Base-by-base conservation (phyloP, 1,140 invertebrate species). In the Brachionus calyciflorus region DNA sequence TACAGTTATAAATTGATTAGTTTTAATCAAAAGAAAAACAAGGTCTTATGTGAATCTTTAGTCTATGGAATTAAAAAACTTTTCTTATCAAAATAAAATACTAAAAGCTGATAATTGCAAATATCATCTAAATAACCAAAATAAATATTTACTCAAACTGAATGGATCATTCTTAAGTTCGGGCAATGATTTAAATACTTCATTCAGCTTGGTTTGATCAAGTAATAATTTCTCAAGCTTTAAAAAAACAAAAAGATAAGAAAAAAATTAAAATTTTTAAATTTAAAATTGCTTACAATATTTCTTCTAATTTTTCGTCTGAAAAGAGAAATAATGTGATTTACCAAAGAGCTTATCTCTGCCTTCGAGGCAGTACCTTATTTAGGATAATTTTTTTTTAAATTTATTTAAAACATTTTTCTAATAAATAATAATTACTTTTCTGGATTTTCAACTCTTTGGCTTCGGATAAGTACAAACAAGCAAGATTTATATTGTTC, bases 111-210 rank as follows among this genome's bases (percentile, higher is more conserved):
- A n/a, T n/a, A n/a, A n/a, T n/a, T n/a, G n/a, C n/a, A n/a, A n/a
- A n/a, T n/a, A n/a, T n/a, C n/a, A n/a, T n/a, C n/a, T n/a, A n/a
- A n/a, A n/a, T n/a, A n/a, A n/a, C n/a, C n/a, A n/a, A n/a, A n/a
- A n/a, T n/a, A n/a, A 21, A 44, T 1, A 44, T 19, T 63, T 46
- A 65, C 60, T 65, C 9, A 21, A 65, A 24, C 37, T 24, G 26
- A 65, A 65, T 4, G 60, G 60, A 26, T 65, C 60, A 24, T 65
- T 65, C 24, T 65, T 65, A 3, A 65, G 26, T 14, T 65, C 60
- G 0, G 37, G 19, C 14, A 65, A 19, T 24, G 40, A 24, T 14
- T 37, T 41, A 7, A 65, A 44, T 12, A 65, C 19, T 24, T 65
- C 17, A 19, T 65, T 19, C 24, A 24, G 24, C 44, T 65, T 65